Base-by-base conservation (phyloP, 2,888 invertebrate species). In the Drosophila nr. perissopoda region DNA sequence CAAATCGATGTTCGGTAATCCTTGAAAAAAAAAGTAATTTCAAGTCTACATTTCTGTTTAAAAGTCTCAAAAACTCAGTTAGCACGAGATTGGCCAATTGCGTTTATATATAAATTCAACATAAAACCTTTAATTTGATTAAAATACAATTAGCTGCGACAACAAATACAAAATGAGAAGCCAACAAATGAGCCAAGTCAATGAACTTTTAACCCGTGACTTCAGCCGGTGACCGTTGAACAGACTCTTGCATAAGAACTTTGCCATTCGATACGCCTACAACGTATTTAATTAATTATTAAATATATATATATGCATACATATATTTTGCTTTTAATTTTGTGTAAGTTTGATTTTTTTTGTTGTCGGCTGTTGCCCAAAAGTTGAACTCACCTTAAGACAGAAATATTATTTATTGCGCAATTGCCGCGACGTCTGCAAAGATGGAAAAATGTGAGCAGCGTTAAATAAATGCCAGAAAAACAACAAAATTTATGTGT, bases 351-450 rank as follows among this genome's bases (percentile, higher is more conserved):
- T 46, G 16, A 46, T 65, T 58, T 59, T 76, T 11, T 49, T 60
- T 63, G n/a, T n/a, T 63, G n/a, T 18, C 42, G 29, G 16, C 46
- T 52, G 25, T 66, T 70, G 33, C 13, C 38, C 18, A 36, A 52
- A 60, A 82, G 71, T 76, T 78, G 76, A 88, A 85, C 85, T 86
- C 83, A 85, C 85, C 84, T 89, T 80, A 83, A 68, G 73, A 75
- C 80, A 80, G 74, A 78, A 89, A 85, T 63, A 70, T 64, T 57
- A 51, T 51, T 71, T 54, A 56, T 74, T 81, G 86, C 79, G 83
- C 81, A 85, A 88, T 71, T 74, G 79, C 72, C 60, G 53, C 69
- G 69, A 79, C 57, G 74, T 88, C 85, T 86, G 88, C 81, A 79
- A 84, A 68, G 52, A 71, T 58, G 27, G 38, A n/a, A 54, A n/a